Evolutionary conservation across 2,797 vertebrate genomes (phyloP), one percentile per base, ranked within the genome.

Genomic region (Botia almorhae): DNA sequence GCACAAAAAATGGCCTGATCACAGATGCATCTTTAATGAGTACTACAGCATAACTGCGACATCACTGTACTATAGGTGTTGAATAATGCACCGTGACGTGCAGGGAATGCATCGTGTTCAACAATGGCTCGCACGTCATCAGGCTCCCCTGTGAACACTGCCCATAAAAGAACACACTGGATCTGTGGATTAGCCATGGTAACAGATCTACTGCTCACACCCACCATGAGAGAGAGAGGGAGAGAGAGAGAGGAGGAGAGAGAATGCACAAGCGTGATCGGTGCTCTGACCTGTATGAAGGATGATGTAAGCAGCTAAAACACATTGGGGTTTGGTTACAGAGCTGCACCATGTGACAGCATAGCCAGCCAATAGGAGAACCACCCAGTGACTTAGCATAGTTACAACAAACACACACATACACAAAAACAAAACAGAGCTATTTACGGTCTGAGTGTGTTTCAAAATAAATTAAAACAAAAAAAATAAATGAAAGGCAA

Each of bases 291-390:
- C 78, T 73, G 69, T 61, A 73, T 61, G 74, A 64, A 72, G 55
- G 83, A 87, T 91, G 90, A 92, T 87, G 87, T 88, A 90, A 92
- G 89, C 84, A 83, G 88, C 88, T 90, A 85, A 87, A 84, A 76
- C 55, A 87, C 88, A 87, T 89, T 76, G 43, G 87, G 87, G 83
- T 89, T 87, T 85, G 84, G 87, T 90, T 89, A 84, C 87, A 85
- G 88, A 86, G 82, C 80, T 81, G 79, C 58, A 21, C 33, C 17
- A 86, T 85, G 83, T 87, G 87, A 86, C 87, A 88, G 65, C 85
- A 85, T 64, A 39, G 82, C 84, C 86, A 81, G 85, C 88, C 88
- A 90, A 88, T 86, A 86, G 87, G 87, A 87, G 85, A 82, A 83
- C 23, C 17, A 56, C 86, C 56, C 36, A 88, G 67, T 50, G 82